Evolutionary conservation across 2,888 invertebrate genomes (phyloP).

Genomic region (Ichneumon xanthorius): DNA sequence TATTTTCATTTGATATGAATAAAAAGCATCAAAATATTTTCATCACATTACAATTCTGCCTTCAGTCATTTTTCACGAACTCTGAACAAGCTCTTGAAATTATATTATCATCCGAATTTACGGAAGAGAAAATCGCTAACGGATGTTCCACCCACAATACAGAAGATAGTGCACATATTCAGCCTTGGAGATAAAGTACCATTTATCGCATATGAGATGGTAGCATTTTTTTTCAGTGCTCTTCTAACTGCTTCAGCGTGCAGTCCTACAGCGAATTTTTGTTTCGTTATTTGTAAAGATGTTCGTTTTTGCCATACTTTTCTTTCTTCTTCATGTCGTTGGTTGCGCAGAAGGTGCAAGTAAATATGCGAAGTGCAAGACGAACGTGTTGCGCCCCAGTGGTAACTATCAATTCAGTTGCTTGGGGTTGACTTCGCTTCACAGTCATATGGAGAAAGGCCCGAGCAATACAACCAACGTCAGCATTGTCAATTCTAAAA

Average conservation of each 20-base stretch:
- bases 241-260: background rate
- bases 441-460: conserved; percentile 54
- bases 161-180: conserved; percentile 6
- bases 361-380: conserved; percentile 23
- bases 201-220: background rate
- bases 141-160: conserved; percentile 14
- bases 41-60: background rate
- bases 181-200: background rate
- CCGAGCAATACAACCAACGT: conserved; percentile 67
- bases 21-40: background rate
- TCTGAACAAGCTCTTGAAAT: background rate
- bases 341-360: background rate
- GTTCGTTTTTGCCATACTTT: background rate
- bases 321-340: conserved; percentile 10
- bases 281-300: background rate
- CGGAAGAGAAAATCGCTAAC: conserved; percentile 34
- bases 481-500: conserved; percentile 68
- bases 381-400: background rate
- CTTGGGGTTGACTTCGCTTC: conserved; percentile 61
- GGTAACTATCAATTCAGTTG: conserved; percentile 61
- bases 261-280: background rate
- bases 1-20: conserved; percentile 7
- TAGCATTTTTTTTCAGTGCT: background rate
- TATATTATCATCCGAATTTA: conserved; percentile 19
- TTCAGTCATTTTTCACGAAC: background rate